Evolutionary conservation across 2,797 vertebrate species (phyloP), one percentile per base, ranked within the genome.

Genomic region (Hippoglossus hippoglossus): DNA sequence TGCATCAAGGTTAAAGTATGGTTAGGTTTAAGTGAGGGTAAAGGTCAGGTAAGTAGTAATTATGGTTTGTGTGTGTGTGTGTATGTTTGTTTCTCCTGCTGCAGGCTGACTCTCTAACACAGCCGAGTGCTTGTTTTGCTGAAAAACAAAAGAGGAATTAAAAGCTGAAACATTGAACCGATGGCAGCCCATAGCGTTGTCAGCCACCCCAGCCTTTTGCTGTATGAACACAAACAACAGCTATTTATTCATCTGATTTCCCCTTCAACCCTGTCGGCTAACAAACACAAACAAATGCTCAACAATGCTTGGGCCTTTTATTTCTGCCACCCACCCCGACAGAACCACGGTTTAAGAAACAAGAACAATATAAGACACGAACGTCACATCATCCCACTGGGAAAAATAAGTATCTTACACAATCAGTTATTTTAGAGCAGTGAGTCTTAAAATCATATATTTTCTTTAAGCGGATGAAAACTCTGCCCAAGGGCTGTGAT

Each of bases 221-320:
- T 51, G 64, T 71, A 6, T 44, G 41, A 44, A 67, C 0, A 56
- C 77, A 81, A 87, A 73, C 76, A 81, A 25, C 74, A 72, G 39
- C 63, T 74, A 65, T 68, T 85, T 83, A 68, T 81, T 86, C 65
- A 71, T 78, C 74, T 51, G 39, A 63, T 83, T 73, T 81, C 68
- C 63, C 53, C 61, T 80, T 80, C 25, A 79, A 79, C 60, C 28
- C 60, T 6, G 47, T 50, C 22, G 12, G 39, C 64, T 51, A 70
- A 72, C 64, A 73, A 67, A 86, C 50, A 34, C 75, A 79, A 84
- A 74, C 73, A 84, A 78, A 73, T 44, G 69, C 67, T 76, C 62
- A 73, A 67, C 2, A 16, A 58, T 26, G 55, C 49, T 49, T 56
- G 34, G 2, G 28, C 51, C 44, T 79, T 81, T 86, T 71, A 82